Evolutionary conservation across 1,140 invertebrate species (phyloP), one percentile per base, ranked within the genome.

Genomic region (Apis laboriosa): DNA sequence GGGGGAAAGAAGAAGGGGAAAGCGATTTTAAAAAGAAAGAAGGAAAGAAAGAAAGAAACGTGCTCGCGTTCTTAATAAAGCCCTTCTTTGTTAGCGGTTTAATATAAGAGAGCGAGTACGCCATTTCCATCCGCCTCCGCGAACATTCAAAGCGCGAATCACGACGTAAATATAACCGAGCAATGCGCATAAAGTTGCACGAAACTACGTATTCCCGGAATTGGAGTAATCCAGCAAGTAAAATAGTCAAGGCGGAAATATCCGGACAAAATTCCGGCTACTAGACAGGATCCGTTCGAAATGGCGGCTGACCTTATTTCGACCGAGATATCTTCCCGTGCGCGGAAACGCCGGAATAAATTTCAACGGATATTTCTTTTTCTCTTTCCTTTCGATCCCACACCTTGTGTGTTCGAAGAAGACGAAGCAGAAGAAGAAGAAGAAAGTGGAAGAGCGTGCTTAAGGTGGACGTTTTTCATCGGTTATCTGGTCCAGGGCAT

Each of bases 401-500:
- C 11, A n/a, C 53, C 56, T 7, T 12, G 28, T 58, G 43, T 1
- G 19, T n/a, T 5, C 58, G 58, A 56, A 51, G 61, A 13, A 19
- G 8, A n/a, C n/a, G 55, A 55, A 72, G 19, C 21, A 72, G 7
- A 21, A 12, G 19, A 12, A 7, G 55, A 34, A 72, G 7, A 21
- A 12, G 15, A 8, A 43, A 5, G 17, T 60, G 64, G 61, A 43
- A 5, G 56, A 79, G 21, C 17, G 17, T 66, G 15, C 58, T 61
- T n/a, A 67, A 60, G 72, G 77, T 56, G 72, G 80, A 78, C 67
- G 85, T 90, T 85, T 90, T 90, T 90, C 84, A 89, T 86, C 84
- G 66, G 83, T 88, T 91, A 92, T 90, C 87, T 88, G 75, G 77
- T 90, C 83, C 80, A 64, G 86, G 82, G 85, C 78, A 85, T 90